Evolutionary conservation across 2,113 vertebrate species (phyloP).

Genomic region (Malurus cyaneus): DNA sequence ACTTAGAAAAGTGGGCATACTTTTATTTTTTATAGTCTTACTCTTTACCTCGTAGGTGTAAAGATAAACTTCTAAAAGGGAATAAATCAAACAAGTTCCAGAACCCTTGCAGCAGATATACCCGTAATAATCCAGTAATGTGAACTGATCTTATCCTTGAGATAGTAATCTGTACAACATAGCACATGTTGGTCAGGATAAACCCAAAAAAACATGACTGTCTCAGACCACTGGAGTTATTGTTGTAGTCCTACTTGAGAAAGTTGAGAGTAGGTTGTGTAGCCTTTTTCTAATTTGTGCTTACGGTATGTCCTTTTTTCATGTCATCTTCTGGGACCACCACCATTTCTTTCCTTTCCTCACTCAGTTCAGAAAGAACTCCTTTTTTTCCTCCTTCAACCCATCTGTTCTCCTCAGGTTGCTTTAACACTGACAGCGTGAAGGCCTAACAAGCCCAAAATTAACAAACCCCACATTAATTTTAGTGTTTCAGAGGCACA

Average conservation of each 20-base stretch:
- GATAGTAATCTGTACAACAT: not conserved
- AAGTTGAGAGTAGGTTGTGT: not conserved
- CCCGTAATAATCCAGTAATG: not conserved
- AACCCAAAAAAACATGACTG: not conserved
- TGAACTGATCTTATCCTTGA: not conserved
- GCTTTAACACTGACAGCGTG: not conserved
- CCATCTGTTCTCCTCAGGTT: constrained; percentile 42
- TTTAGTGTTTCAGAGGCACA: constrained; percentile 9
- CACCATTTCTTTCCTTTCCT: not conserved
- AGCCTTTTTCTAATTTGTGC: not conserved
- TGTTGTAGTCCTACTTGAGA: not conserved
- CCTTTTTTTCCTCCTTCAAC: constrained; percentile 13
- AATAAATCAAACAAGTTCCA: not conserved
- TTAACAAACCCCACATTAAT: constrained; percentile 16
- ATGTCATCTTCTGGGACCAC: not conserved
- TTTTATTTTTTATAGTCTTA: not conserved
- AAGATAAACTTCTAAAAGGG: not conserved
- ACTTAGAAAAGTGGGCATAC: not conserved
- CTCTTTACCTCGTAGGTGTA: not conserved
- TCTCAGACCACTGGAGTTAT: not conserved
- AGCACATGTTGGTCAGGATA: not conserved
- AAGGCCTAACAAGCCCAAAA: constrained; percentile 20
- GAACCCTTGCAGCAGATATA: not conserved
- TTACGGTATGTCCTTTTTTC: not conserved
- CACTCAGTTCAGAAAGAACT: not conserved